phyloP scores from a whole-genome alignment of 1,140 invertebrate genomes.

The Sitodiplosis mosellana region DNA sequence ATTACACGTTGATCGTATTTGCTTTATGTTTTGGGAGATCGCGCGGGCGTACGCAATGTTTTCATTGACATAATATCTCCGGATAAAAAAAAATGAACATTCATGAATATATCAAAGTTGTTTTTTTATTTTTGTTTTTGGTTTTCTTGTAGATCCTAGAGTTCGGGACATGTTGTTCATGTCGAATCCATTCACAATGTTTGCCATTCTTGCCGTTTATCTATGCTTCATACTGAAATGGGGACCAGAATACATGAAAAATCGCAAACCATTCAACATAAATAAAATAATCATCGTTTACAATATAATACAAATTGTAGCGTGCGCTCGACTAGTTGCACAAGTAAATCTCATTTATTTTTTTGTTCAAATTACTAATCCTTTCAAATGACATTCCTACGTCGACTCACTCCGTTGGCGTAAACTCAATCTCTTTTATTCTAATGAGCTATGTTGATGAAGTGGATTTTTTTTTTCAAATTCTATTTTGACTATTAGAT shows the following conservation, averaged over 20 bases:
- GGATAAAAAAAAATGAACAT: no score
- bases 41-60: no score
- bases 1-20: no score
- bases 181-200: conserved; percentile 29
- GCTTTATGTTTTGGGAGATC: no score
- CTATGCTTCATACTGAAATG: conserved; percentile 31
- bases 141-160: conserved; percentile 14
- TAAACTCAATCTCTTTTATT: conserved; percentile 5
- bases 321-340: conserved; percentile 11
- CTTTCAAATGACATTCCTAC: not conserved
- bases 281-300: conserved; percentile 49
- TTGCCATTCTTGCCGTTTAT: conserved; percentile 39
- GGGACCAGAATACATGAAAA: conserved; percentile 56
- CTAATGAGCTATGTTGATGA: no score
- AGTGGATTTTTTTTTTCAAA: no score
- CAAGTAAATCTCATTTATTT: not conserved
- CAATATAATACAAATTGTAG: conserved; percentile 54
- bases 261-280: conserved; percentile 49
- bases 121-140: not conserved
- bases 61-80: no score
- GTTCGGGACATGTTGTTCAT: conserved; percentile 21
- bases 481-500: conserved; percentile 3
- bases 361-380: not conserved
- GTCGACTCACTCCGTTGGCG: not conserved
- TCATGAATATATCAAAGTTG: no score